Conservation (phyloP, 1,140 invertebrate genomes). For the Artemia franciscana region DNA sequence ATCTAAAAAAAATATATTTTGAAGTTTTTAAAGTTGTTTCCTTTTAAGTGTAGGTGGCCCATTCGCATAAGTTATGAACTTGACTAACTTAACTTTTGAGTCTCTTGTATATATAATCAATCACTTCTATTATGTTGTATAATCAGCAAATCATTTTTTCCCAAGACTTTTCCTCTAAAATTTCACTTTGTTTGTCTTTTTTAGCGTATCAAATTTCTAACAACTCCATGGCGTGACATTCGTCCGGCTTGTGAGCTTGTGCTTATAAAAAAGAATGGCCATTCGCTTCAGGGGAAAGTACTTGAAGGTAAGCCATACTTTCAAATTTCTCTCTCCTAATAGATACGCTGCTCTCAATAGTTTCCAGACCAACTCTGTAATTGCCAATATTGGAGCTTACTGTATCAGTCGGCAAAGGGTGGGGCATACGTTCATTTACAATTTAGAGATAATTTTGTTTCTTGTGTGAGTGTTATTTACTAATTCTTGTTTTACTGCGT, state of each 20-base stretch:
- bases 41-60: not conserved
- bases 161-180: not conserved
- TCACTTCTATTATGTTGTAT: not conserved
- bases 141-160: not conserved
- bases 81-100: conserved; percentile 4
- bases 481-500: too few relatives aligned
- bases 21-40: not conserved
- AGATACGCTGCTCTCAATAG: not conserved
- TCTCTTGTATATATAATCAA: conserved; percentile 11
- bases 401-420: too few relatives aligned
- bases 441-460: not conserved
- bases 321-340: not conserved
- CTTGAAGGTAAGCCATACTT: not conserved
- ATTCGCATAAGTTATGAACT: too few relatives aligned
- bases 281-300: not conserved
- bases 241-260: conserved; percentile 26
- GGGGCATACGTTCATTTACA: too few relatives aligned
- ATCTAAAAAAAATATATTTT: too few relatives aligned
- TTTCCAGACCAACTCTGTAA: not conserved
- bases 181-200: conserved; percentile 2
- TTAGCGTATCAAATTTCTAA: conserved; percentile 45
- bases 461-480: not conserved
- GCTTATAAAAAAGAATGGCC: not conserved
- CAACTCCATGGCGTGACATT: conserved; percentile 51
- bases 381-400: not conserved